Percentiles rank a stretch among this genome's conserved stretches.
These are phyloP conservation scores for Pogonocherus hispidulus DNA, from an alignment of 2,888 invertebrate genomes.

Conservation along the genomic window DNA sequence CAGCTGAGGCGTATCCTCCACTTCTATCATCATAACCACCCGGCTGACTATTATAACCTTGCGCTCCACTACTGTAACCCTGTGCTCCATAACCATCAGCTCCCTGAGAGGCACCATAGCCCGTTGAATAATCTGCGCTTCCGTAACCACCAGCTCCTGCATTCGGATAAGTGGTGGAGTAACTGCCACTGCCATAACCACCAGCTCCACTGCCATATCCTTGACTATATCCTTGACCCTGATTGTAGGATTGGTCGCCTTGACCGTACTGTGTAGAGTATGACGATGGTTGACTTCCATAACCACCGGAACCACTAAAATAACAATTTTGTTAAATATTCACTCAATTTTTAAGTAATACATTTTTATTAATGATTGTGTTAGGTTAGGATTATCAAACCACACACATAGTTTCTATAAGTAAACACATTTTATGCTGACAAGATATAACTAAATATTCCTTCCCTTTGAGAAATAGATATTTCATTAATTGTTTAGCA, in stretches of 20 bases:
- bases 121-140: conserved; percentile 41
- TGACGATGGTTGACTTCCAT: conserved; percentile 45
- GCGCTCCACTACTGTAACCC: conserved; percentile 47
- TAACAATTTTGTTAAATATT: conserved; percentile 13
- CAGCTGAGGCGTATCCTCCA: conserved; percentile 51
- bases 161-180: conserved; percentile 44
- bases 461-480: no score
- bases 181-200: conserved; percentile 30
- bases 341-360: no score
- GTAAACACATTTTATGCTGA: no score
- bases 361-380: no score
- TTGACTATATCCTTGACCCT: conserved; percentile 38
- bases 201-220: conserved; percentile 34
- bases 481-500: no score
- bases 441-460: no score
- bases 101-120: conserved; percentile 38
- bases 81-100: conserved; percentile 42
- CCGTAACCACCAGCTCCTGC: conserved; percentile 33
- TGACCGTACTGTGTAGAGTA: conserved; percentile 49
- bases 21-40: conserved; percentile 53
- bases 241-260: conserved; percentile 38
- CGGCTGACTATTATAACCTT: conserved; percentile 46
- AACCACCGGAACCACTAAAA: conserved; percentile 40
- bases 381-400: no score
- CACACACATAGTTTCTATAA: no score